phyloP scores from a whole-genome alignment of 2,888 invertebrate genomes.

The Sphinx pinastri region DNA sequence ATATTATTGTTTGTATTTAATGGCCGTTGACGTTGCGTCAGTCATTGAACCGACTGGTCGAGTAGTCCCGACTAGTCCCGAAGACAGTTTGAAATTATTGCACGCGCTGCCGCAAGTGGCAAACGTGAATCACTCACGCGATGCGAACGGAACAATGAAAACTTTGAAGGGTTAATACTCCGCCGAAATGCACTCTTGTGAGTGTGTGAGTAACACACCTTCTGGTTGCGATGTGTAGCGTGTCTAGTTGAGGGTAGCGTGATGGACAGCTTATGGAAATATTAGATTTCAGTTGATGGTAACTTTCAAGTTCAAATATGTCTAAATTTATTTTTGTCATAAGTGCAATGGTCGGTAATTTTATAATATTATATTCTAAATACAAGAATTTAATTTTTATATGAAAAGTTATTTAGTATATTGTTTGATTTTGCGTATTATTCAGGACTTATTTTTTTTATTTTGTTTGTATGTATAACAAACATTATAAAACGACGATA shows the following conservation, averaged over 20 bases:
- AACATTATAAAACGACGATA: no score
- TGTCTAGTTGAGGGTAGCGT: not conserved
- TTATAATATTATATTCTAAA: no score
- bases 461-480: no score
- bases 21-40: conserved; percentile 41
- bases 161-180: conserved; percentile 28
- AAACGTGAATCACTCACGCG: conserved; percentile 33
- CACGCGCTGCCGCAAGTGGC: conserved; percentile 37
- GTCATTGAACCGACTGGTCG: conserved; percentile 45
- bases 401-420: no score
- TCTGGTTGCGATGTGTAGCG: not conserved
- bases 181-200: conserved; percentile 27
- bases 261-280: not conserved
- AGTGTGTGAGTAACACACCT: conserved; percentile 1
- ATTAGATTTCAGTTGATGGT: no score
- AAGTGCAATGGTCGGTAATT: no score
- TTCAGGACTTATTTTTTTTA: no score
- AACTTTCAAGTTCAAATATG: no score
- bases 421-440: no score
- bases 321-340: no score
- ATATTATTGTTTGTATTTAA: conserved; percentile 47
- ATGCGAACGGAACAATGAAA: conserved; percentile 37
- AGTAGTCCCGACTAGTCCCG: conserved; percentile 32
- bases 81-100: conserved; percentile 30
- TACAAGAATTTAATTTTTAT: no score